Percentiles rank a stretch among this genome's conserved stretches.
phyloP scores from a whole-genome alignment of 1,140 invertebrate species.

The Ceratitis capitata region DNA sequence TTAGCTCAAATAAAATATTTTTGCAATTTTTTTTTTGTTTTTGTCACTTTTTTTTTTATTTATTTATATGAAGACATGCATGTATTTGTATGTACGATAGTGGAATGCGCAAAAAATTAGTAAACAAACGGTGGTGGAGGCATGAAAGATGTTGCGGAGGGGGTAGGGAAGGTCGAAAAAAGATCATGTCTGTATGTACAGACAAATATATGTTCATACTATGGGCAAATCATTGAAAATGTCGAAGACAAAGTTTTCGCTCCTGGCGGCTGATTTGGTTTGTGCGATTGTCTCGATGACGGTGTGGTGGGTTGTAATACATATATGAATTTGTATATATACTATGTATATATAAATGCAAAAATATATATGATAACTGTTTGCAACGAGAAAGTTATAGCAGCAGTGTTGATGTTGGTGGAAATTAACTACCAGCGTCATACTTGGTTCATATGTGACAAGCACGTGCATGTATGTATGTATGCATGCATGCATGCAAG shows the following conservation, averaged over 20 bases:
- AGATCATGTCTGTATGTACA: no score
- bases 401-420: background rate
- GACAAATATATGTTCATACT: no score
- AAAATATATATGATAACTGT: background rate
- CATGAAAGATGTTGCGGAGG: background rate
- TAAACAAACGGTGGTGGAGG: background rate
- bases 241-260: conserved; percentile 40
- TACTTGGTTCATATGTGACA: background rate
- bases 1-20: conserved; percentile 41
- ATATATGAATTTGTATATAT: background rate
- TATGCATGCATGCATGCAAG: background rate
- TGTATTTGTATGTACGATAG: no score
- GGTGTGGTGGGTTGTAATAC: background rate
- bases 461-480: no score
- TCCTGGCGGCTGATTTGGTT: conserved; percentile 33
- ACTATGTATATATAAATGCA: background rate
- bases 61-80: background rate
- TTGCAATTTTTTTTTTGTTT: background rate
- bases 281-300: conserved; percentile 23
- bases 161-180: no score
- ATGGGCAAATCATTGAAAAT: conserved; percentile 34
- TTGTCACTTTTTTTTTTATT: background rate
- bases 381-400: background rate
- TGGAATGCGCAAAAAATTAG: conserved; percentile 17
- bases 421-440: background rate